These are phyloP conservation scores for Brachionus rubens DNA, from an alignment of 1,140 invertebrate species.

Conservation along the genomic window DNA sequence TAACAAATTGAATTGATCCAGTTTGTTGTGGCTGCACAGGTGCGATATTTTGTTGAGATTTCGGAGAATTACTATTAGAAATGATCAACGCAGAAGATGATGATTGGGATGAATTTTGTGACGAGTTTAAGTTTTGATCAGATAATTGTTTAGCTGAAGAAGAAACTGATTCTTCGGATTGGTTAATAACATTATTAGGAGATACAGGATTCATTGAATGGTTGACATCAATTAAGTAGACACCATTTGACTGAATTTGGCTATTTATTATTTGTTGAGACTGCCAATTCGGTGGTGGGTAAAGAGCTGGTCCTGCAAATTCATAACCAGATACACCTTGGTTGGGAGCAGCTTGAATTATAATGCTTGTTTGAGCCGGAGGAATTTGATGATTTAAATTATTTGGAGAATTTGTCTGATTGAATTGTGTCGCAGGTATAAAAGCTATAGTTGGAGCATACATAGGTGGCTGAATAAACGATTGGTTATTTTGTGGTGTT, in stretches of 20 bases:
- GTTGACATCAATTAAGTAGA: neutral
- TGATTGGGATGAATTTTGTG: neutral
- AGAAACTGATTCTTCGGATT: too few relatives aligned
- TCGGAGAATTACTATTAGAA: neutral
- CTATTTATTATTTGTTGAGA: neutral
- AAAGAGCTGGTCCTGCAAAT: neutral
- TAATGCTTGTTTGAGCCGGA: neutral
- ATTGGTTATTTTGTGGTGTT: neutral
- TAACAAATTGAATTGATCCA: neutral
- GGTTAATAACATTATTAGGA: neutral
- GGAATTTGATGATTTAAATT: too few relatives aligned
- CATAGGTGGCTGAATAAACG: neutral
- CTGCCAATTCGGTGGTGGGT: neutral
- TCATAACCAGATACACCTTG: neutral
- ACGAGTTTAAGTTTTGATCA: neutral
- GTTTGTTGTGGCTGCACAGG: neutral
- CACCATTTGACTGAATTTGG: neutral
- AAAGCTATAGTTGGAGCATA: neutral
- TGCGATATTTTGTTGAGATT: neutral
- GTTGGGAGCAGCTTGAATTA: neutral
- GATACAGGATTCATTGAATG: neutral
- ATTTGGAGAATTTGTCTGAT: neutral
- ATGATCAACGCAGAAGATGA: neutral
- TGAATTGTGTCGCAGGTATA: neutral
- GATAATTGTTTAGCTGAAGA: neutral